A percentile compares a stretch with the other conserved stretches of the same genome.
phyloP scores from a whole-genome alignment of 1,140 invertebrate species.

The Drosophila simulans region DNA sequence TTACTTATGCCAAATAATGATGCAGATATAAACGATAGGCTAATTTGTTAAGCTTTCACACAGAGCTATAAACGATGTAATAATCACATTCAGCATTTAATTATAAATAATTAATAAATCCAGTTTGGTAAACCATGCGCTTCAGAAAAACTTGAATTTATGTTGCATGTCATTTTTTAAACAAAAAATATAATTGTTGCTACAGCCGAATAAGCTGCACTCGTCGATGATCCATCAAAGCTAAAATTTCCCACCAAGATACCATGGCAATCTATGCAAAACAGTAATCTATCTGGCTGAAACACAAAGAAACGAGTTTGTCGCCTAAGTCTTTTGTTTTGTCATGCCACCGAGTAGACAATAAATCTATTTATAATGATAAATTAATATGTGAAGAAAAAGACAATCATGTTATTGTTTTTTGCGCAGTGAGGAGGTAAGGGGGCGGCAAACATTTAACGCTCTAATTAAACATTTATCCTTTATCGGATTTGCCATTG shows the following conservation, averaged over 20 bases:
- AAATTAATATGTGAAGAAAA: conserved; percentile 70
- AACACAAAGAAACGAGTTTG: conserved; percentile 66
- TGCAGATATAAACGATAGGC: neutral
- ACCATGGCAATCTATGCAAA: conserved; percentile 34
- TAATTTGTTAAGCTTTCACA: neutral
- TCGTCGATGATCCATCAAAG: conserved; percentile 28
- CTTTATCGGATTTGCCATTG: conserved; percentile 66
- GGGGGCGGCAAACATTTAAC: conserved; percentile 55
- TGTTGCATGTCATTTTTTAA: too few species aligned
- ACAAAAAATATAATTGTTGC: neutral
- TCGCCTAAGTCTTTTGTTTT: conserved; percentile 79
- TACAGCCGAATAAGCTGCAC: neutral
- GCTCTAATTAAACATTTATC: conserved; percentile 74
- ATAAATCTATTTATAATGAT: conserved; percentile 68
- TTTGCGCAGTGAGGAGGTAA: neutral
- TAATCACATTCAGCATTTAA: too few species aligned
- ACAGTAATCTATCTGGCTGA: conserved; percentile 29
- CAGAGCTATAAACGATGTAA: too few species aligned
- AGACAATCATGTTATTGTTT: conserved; percentile 48
- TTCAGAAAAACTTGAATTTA: too few species aligned
- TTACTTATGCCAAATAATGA: neutral
- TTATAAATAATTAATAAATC: too few species aligned
- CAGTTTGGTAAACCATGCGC: too few species aligned
- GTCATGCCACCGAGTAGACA: conserved; percentile 46
- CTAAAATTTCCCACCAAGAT: conserved; percentile 7